Evolutionary conservation across 2,888 invertebrate genomes (phyloP).

Genomic region (Deroplatys truncata): DNA sequence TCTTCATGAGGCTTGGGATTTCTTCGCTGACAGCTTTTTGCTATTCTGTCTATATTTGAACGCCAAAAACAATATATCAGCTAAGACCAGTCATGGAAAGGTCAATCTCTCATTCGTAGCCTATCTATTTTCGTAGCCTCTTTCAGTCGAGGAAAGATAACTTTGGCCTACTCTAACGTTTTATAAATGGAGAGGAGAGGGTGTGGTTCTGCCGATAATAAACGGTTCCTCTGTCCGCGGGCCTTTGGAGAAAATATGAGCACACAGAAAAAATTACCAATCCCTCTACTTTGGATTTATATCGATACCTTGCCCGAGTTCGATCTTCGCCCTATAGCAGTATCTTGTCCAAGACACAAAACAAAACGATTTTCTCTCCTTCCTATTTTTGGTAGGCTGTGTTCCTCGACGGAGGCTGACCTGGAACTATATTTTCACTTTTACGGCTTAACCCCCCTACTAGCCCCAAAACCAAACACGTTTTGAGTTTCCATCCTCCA

Average conservation of each 20-base stretch:
- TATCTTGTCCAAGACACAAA: not conserved
- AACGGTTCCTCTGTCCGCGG: not conserved
- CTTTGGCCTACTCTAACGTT: not conserved
- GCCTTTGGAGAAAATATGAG: not conserved
- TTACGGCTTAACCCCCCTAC: not conserved
- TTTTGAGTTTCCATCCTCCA: not conserved
- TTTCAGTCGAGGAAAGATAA: not conserved
- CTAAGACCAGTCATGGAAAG: not conserved
- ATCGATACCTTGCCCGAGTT: not conserved
- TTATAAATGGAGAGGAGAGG: not conserved
- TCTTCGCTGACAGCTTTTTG: not conserved
- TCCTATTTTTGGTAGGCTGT: not conserved
- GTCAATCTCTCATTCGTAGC: not conserved
- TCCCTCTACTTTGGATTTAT: not conserved
- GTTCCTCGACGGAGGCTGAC: not conserved
- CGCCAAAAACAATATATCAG: not conserved
- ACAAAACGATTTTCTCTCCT: not conserved
- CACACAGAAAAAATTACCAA: not conserved
- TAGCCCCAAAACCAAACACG: not conserved
- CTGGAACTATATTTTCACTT: conserved; percentile 13
- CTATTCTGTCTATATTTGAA: not conserved
- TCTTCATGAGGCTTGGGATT: not conserved
- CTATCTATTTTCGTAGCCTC: not conserved
- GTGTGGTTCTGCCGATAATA: not conserved
- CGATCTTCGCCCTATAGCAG: not conserved